phyloP scores from a whole-genome alignment of 2,888 invertebrate genomes.

The Drosophila yooni region DNA sequence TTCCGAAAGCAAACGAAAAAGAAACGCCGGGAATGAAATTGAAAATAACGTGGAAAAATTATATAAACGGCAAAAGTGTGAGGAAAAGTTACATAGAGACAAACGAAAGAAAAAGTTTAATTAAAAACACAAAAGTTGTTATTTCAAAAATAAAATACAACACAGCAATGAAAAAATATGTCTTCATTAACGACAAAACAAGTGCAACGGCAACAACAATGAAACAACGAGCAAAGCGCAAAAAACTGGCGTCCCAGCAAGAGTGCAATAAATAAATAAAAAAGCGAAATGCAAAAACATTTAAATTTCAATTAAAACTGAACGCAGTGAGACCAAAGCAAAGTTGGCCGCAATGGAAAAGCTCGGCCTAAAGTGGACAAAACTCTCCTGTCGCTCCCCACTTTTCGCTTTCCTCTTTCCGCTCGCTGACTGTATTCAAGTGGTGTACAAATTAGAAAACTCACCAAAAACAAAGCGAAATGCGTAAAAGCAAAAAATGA shows the following conservation, averaged over 20 bases:
- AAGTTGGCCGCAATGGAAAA: conserved; percentile 44
- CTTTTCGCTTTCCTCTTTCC: too few relatives aligned
- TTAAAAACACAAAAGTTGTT: conserved; percentile 79
- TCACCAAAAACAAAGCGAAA: conserved; percentile 46
- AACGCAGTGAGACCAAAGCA: conserved; percentile 23
- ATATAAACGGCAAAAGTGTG: conserved; percentile 65
- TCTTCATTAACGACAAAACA: conserved; percentile 76
- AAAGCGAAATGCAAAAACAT: conserved; percentile 72
- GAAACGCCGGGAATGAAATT: conserved; percentile 29
- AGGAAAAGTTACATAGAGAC: conserved; percentile 39
- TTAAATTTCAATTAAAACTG: conserved; percentile 79
- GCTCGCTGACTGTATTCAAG: neutral
- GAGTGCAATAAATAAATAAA: conserved; percentile 66
- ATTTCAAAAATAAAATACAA: conserved; percentile 61
- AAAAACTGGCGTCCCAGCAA: conserved; percentile 27
- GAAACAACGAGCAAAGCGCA: conserved; percentile 40
- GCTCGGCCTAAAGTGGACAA: conserved; percentile 62
- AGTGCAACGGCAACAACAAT: conserved; percentile 49
- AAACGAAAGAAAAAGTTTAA: conserved; percentile 73
- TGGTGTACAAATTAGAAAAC: conserved; percentile 72
- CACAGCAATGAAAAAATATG: conserved; percentile 74
- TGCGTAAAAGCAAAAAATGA: conserved; percentile 50
- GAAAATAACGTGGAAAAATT: conserved; percentile 52
- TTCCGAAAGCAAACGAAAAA: conserved; percentile 47
- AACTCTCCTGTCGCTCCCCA: conserved; percentile 1